Evolutionary conservation across 1,140 invertebrate species (phyloP).

Genomic region (Colletes gigas): DNA sequence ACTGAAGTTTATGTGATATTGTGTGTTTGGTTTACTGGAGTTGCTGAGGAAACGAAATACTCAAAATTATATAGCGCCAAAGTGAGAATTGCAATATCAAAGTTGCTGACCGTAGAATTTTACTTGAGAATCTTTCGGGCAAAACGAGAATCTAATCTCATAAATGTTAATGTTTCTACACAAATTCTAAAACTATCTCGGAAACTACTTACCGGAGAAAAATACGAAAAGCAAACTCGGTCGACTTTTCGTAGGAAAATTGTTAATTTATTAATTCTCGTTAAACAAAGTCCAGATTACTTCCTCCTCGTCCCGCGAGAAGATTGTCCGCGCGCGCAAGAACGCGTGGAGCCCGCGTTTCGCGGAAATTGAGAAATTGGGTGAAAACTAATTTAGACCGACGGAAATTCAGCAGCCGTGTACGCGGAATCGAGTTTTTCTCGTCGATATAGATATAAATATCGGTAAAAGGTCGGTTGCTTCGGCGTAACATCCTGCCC

Average conservation of each 20-base stretch:
- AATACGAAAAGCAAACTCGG: not conserved
- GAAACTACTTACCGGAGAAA: not conserved
- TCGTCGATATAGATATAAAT: not conserved
- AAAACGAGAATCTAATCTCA: too few species aligned
- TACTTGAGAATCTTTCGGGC: too few species aligned
- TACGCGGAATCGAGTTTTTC: not conserved
- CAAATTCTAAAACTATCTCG: too few species aligned
- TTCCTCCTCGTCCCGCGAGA: not conserved
- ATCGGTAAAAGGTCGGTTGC: not conserved
- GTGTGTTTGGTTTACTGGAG: too few species aligned
- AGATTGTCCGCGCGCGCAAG: not conserved
- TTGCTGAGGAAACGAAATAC: too few species aligned
- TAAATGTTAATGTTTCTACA: too few species aligned
- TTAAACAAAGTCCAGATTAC: not conserved
- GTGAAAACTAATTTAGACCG: constrained; percentile 3
- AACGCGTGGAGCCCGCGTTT: too few species aligned
- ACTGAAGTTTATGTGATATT: too few species aligned
- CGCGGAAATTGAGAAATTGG: constrained; percentile 17
- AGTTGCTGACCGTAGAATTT: too few species aligned
- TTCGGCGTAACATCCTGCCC: too few species aligned
- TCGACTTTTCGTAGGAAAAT: not conserved
- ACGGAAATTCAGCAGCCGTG: not conserved
- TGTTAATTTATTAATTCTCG: constrained; percentile 10
- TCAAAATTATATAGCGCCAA: too few species aligned
- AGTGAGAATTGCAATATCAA: too few species aligned